Conservation (phyloP, 2,113 vertebrate species). For the Raja brachyura region DNA sequence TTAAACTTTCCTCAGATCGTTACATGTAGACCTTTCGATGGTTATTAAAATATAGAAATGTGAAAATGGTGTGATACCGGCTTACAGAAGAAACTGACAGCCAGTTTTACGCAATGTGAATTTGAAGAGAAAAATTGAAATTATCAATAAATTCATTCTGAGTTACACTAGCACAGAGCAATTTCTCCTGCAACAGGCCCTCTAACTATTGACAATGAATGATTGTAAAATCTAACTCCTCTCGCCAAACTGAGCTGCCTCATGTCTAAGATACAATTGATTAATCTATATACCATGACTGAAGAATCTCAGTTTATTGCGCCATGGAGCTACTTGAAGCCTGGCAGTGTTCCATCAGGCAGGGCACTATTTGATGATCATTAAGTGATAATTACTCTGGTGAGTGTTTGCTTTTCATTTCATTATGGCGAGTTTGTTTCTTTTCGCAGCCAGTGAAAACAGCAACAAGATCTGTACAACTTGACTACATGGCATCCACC, state of each 20-base stretch:
- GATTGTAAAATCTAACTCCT: conserved; percentile 12
- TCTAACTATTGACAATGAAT: not conserved
- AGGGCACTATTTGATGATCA: not conserved
- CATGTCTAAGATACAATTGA: conserved; percentile 3
- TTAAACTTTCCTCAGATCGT: not conserved
- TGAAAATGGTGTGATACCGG: too few species aligned
- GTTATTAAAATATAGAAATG: not conserved
- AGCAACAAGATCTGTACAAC: not conserved
- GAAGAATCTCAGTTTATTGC: not conserved
- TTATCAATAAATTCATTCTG: not conserved
- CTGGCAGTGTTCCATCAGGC: conserved; percentile 10
- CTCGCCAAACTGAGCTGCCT: not conserved
- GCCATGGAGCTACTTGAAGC: not conserved
- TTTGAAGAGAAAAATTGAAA: conserved; percentile 6
- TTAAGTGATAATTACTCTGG: not conserved
- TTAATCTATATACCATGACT: not conserved
- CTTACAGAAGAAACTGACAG: not conserved
- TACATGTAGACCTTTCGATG: not conserved
- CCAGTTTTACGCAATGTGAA: not conserved
- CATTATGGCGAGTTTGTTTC: not conserved
- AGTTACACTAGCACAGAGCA: not conserved
- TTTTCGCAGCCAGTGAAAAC: not conserved
- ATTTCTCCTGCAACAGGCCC: not conserved
- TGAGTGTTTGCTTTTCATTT: conserved; percentile 21
- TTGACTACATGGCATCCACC: too few species aligned